Evolutionary conservation across 2,797 vertebrate species (phyloP).

Genomic region (Melopsittacus undulatus): DNA sequence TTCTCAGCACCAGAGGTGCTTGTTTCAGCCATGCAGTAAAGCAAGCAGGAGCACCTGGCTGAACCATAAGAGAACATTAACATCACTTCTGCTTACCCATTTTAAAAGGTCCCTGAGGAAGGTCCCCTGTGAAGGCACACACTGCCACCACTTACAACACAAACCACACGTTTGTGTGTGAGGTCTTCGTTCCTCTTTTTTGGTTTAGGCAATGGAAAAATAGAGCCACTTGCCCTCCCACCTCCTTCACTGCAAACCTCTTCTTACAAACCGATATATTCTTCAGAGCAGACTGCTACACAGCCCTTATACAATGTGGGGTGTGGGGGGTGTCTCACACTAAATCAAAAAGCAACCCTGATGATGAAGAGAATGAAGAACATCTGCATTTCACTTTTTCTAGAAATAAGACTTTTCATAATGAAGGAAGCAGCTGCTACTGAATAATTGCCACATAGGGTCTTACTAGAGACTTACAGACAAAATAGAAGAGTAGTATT

Average conservation of each 20-base stretch:
- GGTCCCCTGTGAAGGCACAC: neutral
- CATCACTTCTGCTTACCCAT: conserved; percentile 14
- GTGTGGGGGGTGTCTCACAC: neutral
- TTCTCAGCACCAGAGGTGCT: neutral
- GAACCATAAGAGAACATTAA: neutral
- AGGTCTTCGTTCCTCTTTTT: conserved; percentile 75
- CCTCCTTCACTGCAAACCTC: neutral
- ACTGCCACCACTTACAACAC: conserved; percentile 2
- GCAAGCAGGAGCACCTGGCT: neutral
- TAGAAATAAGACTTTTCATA: neutral
- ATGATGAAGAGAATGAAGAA: neutral
- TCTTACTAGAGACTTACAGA: neutral
- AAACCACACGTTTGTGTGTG: neutral
- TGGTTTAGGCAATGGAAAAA: conserved; percentile 66
- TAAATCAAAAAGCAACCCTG: neutral
- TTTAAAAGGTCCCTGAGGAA: neutral
- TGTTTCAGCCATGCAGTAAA: neutral
- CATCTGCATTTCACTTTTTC: neutral
- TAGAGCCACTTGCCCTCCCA: neutral
- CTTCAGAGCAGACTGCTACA: neutral
- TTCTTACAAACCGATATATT: neutral
- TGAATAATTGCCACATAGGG: neutral
- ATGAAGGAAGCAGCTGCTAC: neutral
- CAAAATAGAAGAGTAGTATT: neutral
- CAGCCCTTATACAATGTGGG: neutral